A percentile compares a stretch with the other conserved stretches of the same genome.
Conservation (phyloP, 2,113 vertebrate species). For the Corythornis vintsioides region DNA sequence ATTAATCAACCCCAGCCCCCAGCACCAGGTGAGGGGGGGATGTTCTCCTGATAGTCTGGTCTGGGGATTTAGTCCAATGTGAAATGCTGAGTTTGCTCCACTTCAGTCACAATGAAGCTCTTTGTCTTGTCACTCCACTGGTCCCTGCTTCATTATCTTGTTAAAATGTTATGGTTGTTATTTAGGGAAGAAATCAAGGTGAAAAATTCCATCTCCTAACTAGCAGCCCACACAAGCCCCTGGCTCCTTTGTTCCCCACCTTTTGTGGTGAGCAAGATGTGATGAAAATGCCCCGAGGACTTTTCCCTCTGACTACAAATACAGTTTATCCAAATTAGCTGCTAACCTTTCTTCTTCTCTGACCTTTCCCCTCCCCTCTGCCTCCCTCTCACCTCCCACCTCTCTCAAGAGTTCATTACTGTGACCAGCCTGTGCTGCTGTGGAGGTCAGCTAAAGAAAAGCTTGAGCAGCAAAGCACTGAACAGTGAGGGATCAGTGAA, state of each 20-base stretch:
- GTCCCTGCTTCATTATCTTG: background rate
- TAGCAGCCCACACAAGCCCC: background rate
- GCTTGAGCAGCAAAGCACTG: background rate
- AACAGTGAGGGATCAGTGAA: background rate
- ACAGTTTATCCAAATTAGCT: slow-evolving; percentile 51
- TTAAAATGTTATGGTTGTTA: background rate
- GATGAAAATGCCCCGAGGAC: background rate
- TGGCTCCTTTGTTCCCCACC: background rate
- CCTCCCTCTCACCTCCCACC: background rate
- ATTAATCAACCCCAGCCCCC: background rate
- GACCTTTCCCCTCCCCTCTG: background rate
- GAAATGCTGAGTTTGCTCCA: background rate
- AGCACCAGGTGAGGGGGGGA: background rate
- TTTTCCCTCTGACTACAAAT: slow-evolving; percentile 8
- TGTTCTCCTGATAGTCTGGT: background rate
- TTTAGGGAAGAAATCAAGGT: background rate
- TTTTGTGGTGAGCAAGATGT: background rate
- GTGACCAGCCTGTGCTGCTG: slow-evolving; percentile 6
- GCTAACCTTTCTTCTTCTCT: background rate
- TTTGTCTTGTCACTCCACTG: background rate
- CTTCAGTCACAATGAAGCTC: background rate
- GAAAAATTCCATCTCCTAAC: background rate
- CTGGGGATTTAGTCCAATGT: background rate
- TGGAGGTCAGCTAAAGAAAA: slow-evolving; percentile 26
- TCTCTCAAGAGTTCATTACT: slow-evolving; percentile 30